Percentiles rank a stretch among this genome's conserved stretches.
Conservation (phyloP, 2,797 vertebrate species). For the Thunnus albacares region DNA sequence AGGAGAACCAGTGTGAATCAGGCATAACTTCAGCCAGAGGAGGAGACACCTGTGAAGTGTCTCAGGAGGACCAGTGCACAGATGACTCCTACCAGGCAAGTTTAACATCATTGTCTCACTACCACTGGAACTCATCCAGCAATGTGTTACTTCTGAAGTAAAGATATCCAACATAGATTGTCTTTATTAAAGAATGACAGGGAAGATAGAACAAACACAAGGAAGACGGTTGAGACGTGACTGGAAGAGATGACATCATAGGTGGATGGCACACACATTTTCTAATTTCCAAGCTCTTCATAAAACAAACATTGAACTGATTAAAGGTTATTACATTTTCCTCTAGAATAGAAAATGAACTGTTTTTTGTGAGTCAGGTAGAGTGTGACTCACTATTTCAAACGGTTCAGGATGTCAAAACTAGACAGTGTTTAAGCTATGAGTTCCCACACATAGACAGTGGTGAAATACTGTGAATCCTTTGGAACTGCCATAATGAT, state of each 20-base stretch:
- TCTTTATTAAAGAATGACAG: background rate
- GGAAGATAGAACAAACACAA: slow-evolving; percentile 5
- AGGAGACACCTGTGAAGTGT: slow-evolving; percentile 83
- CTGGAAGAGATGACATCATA: slow-evolving; percentile 23
- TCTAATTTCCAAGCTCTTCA: background rate
- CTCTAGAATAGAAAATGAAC: background rate
- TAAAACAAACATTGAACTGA: slow-evolving; percentile 25
- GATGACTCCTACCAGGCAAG: slow-evolving; percentile 89
- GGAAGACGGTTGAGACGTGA: background rate
- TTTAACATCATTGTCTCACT: background rate
- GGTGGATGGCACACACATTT: slow-evolving; percentile 6
- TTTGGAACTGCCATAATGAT: background rate
- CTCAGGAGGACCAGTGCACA: slow-evolving; percentile 81
- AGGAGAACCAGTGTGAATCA: slow-evolving; percentile 90
- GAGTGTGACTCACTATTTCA: slow-evolving; percentile 16
- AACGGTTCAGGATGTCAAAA: slow-evolving; percentile 3
- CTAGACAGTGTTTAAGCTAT: background rate
- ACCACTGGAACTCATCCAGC: too few relatives aligned
- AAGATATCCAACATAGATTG: background rate
- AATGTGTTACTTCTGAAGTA: background rate
- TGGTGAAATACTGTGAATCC: background rate
- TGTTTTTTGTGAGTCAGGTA: slow-evolving; percentile 17
- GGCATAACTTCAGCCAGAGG: slow-evolving; percentile 90
- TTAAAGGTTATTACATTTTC: background rate
- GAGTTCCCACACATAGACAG: background rate